A percentile compares a stretch with the other conserved stretches of the same genome.
phyloP scores from a whole-genome alignment of 2,888 invertebrate genomes.

The Unio delphinus region DNA sequence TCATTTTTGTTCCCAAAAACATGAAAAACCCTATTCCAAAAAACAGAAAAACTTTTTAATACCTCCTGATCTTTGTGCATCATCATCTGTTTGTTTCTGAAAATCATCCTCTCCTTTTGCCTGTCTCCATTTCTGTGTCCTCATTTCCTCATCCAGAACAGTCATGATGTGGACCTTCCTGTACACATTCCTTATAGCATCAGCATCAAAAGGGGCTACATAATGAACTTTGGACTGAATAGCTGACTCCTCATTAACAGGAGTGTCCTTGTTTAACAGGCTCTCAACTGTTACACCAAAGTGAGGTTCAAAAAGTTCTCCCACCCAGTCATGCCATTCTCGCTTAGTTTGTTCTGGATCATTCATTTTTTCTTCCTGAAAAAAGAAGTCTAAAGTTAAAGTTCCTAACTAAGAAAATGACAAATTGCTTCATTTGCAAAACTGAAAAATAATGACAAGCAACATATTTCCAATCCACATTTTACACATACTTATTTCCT shows the following conservation, averaged over 20 bases:
- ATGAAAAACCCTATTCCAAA: background rate
- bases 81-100: background rate
- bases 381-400: too few relatives aligned
- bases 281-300: constrained; percentile 51
- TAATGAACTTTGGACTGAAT: constrained; percentile 34
- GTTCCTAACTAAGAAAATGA: too few relatives aligned
- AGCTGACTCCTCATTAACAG: constrained; percentile 17
- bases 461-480: too few relatives aligned
- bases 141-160: constrained; percentile 54
- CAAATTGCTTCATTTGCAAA: too few relatives aligned
- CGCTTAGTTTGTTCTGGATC: background rate
- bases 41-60: background rate
- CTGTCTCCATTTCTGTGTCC: constrained; percentile 19
- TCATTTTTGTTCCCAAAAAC: background rate
- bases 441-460: too few relatives aligned
- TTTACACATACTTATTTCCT: too few relatives aligned
- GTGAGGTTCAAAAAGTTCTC: constrained; percentile 61
- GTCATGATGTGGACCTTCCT: constrained; percentile 60
- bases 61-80: background rate
- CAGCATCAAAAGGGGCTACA: constrained; percentile 46
- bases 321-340: constrained; percentile 61
- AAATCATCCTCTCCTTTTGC: background rate
- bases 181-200: constrained; percentile 53
- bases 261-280: constrained; percentile 34
- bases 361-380: too few relatives aligned